Conservation (phyloP, 2,888 invertebrate species). For the Ctenicera cuprea region DNA sequence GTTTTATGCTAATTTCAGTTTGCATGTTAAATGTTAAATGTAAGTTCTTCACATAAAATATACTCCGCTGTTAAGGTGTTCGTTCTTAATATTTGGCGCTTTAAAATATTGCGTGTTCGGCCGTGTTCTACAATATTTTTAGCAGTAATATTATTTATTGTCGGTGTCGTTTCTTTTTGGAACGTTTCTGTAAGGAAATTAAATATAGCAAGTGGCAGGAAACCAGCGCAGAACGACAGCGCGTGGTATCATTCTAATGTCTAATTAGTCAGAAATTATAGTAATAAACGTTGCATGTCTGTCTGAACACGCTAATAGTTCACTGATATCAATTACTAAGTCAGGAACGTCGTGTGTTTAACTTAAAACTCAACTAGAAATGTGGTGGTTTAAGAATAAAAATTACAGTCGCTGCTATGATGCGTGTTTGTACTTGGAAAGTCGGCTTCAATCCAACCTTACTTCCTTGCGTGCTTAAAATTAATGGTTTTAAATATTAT, state of each 20-base stretch:
- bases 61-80: slow-evolving; percentile 55
- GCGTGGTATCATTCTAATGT: slow-evolving; percentile 7
- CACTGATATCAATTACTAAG: slow-evolving; percentile 29
- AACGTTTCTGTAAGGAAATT: slow-evolving; percentile 13
- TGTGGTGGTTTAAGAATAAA: slow-evolving; percentile 14
- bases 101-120: slow-evolving; percentile 53
- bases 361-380: slow-evolving; percentile 34
- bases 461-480: slow-evolving; percentile 45
- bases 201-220: slow-evolving; percentile 11
- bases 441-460: slow-evolving; percentile 24
- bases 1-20: slow-evolving; percentile 62
- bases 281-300: slow-evolving; percentile 30
- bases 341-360: slow-evolving; percentile 18
- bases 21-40: slow-evolving; percentile 62
- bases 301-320: slow-evolving; percentile 27
- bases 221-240: slow-evolving; percentile 5
- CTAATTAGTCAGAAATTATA: slow-evolving; percentile 27
- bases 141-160: slow-evolving; percentile 46
- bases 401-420: slow-evolving; percentile 24
- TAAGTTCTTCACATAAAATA: slow-evolving; percentile 58
- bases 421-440: slow-evolving; percentile 40
- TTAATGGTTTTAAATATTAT: slow-evolving; percentile 28
- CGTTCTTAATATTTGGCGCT: slow-evolving; percentile 54
- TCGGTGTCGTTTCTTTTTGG: slow-evolving; percentile 21
- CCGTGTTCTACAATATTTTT: slow-evolving; percentile 50